A percentile compares a stretch with the other conserved stretches of the same genome.
Evolutionary conservation across 2,797 vertebrate genomes (phyloP).

Genomic region (Apodemus agrarius): DNA sequence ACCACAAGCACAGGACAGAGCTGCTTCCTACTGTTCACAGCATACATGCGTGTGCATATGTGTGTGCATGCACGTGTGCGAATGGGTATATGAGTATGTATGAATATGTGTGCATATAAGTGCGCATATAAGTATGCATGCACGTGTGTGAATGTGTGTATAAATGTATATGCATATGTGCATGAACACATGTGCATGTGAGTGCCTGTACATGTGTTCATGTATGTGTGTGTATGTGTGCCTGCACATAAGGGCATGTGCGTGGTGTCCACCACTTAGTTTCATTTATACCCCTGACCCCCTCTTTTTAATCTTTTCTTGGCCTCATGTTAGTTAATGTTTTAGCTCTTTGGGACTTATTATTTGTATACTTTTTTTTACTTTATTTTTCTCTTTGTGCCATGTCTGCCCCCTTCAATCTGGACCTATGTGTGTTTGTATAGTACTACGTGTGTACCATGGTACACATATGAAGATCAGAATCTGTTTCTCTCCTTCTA

Average conservation of each 20-base stretch:
- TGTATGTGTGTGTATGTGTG: background rate
- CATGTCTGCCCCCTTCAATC: background rate
- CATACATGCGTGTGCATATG: background rate
- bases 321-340: background rate
- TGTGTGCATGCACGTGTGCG: background rate
- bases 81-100: background rate
- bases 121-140: background rate
- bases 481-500: background rate
- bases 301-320: background rate
- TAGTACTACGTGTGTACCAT: background rate
- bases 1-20: too few relatives aligned
- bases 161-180: too few relatives aligned
- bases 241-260: background rate
- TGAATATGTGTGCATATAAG: background rate
- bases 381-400: background rate
- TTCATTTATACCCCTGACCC: background rate
- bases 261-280: background rate
- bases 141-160: background rate
- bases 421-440: background rate
- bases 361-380: background rate
- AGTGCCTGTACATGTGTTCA: background rate
- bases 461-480: background rate
- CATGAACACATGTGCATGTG: background rate
- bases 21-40: background rate
- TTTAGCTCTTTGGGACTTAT: too few relatives aligned